phyloP scores from a whole-genome alignment of 2,113 vertebrate species.

The Xiphophorus couchianus region DNA sequence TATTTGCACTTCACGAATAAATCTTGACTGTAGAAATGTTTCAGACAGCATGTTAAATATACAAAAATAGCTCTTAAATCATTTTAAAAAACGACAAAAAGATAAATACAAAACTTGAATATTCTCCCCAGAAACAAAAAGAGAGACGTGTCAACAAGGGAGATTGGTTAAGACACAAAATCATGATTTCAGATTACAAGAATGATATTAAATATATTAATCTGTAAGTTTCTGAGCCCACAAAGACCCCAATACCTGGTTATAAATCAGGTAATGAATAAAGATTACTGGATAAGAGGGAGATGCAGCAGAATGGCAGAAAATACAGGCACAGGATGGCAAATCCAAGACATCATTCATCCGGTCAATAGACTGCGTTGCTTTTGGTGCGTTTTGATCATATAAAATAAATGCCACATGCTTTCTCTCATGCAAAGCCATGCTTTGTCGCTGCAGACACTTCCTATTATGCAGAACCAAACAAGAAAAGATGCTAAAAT shows the following conservation, averaged over 20 bases:
- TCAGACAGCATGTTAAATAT: conserved; percentile 30
- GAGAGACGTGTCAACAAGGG: conserved; percentile 36
- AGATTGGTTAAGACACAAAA: conserved; percentile 58
- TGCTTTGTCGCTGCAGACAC: conserved; percentile 18
- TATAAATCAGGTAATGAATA: conserved; percentile 47
- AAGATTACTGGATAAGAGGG: conserved; percentile 42
- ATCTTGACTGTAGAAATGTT: conserved; percentile 28
- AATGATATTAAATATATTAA: conserved; percentile 74
- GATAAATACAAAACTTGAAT: conserved; percentile 26
- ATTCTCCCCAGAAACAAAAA: conserved; percentile 40
- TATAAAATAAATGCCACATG: conserved; percentile 42
- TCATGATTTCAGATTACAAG: conserved; percentile 64
- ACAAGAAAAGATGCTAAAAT: not conserved
- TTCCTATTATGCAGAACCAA: too few relatives aligned
- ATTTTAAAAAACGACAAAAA: conserved; percentile 37
- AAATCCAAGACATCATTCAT: conserved; percentile 21
- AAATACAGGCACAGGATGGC: conserved; percentile 45
- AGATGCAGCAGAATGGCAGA: conserved; percentile 21
- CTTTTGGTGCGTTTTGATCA: conserved; percentile 51
- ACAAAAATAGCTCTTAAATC: conserved; percentile 35
- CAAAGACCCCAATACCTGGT: conserved; percentile 1
- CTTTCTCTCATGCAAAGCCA: conserved; percentile 60
- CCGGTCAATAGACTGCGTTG: conserved; percentile 10
- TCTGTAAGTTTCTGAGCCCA: conserved; percentile 29
- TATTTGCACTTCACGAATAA: conserved; percentile 35